Evolutionary conservation across 2,888 invertebrate genomes (phyloP), one percentile per base, ranked within the genome.

Genomic region (Muschampia plurimacula): DNA sequence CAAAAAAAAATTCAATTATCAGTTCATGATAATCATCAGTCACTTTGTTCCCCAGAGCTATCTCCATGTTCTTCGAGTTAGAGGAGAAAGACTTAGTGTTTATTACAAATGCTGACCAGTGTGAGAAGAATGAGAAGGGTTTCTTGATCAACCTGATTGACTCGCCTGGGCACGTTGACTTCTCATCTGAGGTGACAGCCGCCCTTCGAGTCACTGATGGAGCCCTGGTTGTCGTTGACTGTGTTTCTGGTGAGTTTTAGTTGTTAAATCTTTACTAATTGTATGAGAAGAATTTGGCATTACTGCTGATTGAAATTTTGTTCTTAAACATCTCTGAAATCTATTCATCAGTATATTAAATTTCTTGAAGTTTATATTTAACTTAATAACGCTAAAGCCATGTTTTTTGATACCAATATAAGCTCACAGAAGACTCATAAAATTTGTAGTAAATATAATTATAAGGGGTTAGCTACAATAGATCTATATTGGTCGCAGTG

Each of bases 101-200:
- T 96, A 99, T 99, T 89, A 98, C 97, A 81, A 97, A 97, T 85
- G 95, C 96, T 60, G 98, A 98, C 92, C 98, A 99, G 93, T 96
- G 98, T 86, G 98, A 99, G 86, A 98, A 97, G 95, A 96, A 95
- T 46, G 97, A 97, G 81, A 97, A 97, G 92, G 99, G 99, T 95
- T 99, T 99, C 96, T 97, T 99, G 94, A 99, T 99, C 95, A 99
- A 99, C 94, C 95, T 99, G 94, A 99, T 99, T 84, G 99, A 99
- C 95, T 99, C 99, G 28, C 99, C 99, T 81, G 99, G 99, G 80
- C 99, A 99, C 97, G 99, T 99, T 87, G 99, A 99, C 95, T 99
- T 99, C 96, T 99, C 99, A 4, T 99, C 99, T 79, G 99, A 99
- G 95, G 99, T 99, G 80, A 99, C 99, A 71, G 99, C 99, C 84